A percentile compares a stretch with the other conserved stretches of the same genome.
phyloP scores from a whole-genome alignment of 2,888 invertebrate species.

The Dasysyrphus tricinctus region DNA sequence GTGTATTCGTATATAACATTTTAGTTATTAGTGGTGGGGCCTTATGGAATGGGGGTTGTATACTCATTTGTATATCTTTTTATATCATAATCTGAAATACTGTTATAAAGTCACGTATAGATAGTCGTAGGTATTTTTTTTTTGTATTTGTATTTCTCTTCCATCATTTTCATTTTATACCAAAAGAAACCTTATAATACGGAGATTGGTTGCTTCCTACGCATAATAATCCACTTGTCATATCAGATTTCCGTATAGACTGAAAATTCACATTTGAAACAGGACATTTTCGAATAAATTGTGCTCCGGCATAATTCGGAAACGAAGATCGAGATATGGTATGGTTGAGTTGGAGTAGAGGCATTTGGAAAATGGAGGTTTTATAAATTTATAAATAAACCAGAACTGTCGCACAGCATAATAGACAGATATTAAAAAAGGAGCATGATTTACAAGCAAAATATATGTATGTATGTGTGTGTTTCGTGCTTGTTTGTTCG shows the following conservation, averaged over 20 bases:
- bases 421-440: slow-evolving; percentile 20
- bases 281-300: slow-evolving; percentile 20
- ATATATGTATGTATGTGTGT: not conserved
- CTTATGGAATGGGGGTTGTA: not conserved
- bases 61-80: not conserved
- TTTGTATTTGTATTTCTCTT: not conserved
- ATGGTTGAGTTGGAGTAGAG: not conserved
- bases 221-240: slow-evolving; percentile 36
- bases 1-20: slow-evolving; percentile 11
- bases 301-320: slow-evolving; percentile 15
- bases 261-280: slow-evolving; percentile 26
- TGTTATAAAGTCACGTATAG: slow-evolving; percentile 33
- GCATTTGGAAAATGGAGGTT: not conserved
- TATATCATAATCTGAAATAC: slow-evolving; percentile 5
- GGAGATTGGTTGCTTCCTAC: slow-evolving; percentile 31
- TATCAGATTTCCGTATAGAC: slow-evolving; percentile 27
- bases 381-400: slow-evolving; percentile 9
- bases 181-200: not conserved
- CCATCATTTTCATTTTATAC: not conserved
- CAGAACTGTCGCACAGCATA: slow-evolving; percentile 10
- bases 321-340: not conserved
- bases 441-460: not conserved
- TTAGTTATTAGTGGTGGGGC: not conserved
- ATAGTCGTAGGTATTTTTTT: not conserved
- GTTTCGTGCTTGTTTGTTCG: not conserved